These are phyloP conservation scores for Mus spicilegus DNA, from an alignment of 2,113 vertebrate genomes.

Conservation along the genomic window DNA sequence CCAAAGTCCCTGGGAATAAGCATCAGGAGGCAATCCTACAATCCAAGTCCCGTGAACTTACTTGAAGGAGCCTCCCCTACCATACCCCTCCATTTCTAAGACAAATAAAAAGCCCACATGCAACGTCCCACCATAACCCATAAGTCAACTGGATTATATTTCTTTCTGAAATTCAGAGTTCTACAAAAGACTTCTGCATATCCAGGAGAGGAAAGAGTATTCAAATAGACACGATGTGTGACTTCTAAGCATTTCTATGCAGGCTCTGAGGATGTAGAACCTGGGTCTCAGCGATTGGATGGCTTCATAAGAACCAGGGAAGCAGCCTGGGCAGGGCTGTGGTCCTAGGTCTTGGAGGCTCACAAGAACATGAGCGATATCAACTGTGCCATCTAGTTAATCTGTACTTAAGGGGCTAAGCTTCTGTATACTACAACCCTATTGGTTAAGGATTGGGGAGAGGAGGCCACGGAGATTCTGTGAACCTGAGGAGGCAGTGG, in stretches of 20 bases:
- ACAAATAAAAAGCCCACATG: not conserved
- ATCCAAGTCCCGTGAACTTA: not conserved
- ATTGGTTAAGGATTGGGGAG: not conserved
- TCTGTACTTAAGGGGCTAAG: no score
- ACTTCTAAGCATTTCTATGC: not conserved
- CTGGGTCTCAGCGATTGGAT: not conserved
- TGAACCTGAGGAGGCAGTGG: not conserved
- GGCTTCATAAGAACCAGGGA: rapidly evolving
- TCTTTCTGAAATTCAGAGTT: not conserved
- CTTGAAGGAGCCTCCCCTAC: no score
- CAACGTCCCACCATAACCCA: not conserved
- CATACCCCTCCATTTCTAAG: not conserved
- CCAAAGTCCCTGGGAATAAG: not conserved
- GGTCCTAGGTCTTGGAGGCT: not conserved
- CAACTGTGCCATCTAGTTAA: no score
- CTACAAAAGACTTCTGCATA: not conserved
- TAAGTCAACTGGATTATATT: not conserved
- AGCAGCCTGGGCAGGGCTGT: not conserved
- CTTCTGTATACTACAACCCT: not conserved
- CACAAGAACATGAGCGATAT: not conserved
- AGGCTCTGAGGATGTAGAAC: not conserved
- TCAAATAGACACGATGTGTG: not conserved
- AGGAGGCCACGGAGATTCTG: not conserved
- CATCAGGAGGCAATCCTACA: not conserved
- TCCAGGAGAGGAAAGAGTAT: not conserved